These are phyloP conservation scores for Auanema freiburgensis DNA, from an alignment of 2,888 invertebrate genomes.

Conservation along the genomic window DNA sequence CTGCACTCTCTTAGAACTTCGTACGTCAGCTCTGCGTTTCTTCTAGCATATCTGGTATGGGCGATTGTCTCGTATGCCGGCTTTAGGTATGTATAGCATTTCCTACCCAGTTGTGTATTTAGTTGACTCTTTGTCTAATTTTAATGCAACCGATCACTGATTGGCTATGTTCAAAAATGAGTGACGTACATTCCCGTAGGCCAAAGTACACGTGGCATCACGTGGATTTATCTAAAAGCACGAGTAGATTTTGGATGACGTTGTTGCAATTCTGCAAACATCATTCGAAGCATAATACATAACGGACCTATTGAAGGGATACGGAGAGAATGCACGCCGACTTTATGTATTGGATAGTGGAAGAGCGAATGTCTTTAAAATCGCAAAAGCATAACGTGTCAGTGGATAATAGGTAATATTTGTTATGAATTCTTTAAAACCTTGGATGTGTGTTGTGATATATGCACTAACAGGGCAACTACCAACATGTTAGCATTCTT, in stretches of 20 bases:
- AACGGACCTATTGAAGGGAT: conserved; percentile 18
- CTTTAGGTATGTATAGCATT: conserved; percentile 20
- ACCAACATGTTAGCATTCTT: neutral
- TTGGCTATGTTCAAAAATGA: too few relatives aligned
- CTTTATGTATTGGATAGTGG: conserved; percentile 57
- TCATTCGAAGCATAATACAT: neutral
- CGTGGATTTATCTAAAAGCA: too few relatives aligned
- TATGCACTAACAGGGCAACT: neutral
- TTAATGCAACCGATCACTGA: too few relatives aligned
- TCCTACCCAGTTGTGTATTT: too few relatives aligned
- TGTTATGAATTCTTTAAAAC: neutral
- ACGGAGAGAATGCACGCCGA: conserved; percentile 48
- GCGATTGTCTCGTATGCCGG: conserved; percentile 35
- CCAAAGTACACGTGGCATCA: too few relatives aligned
- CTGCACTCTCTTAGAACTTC: conserved; percentile 25
- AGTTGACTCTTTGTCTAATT: too few relatives aligned
- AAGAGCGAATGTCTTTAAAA: conserved; percentile 46
- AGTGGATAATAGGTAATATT: conserved; percentile 33
- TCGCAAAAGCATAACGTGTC: conserved; percentile 40
- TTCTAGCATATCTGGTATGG: conserved; percentile 45
- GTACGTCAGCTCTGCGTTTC: conserved; percentile 45
- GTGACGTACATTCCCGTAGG: too few relatives aligned
- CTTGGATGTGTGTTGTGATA: too few relatives aligned
- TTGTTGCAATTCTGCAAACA: neutral
- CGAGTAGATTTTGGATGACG: too few relatives aligned